A percentile compares a stretch with the other conserved stretches of the same genome.
Evolutionary conservation across 2,888 invertebrate genomes (phyloP).

Genomic region (Zaprionus obscuricornis): DNA sequence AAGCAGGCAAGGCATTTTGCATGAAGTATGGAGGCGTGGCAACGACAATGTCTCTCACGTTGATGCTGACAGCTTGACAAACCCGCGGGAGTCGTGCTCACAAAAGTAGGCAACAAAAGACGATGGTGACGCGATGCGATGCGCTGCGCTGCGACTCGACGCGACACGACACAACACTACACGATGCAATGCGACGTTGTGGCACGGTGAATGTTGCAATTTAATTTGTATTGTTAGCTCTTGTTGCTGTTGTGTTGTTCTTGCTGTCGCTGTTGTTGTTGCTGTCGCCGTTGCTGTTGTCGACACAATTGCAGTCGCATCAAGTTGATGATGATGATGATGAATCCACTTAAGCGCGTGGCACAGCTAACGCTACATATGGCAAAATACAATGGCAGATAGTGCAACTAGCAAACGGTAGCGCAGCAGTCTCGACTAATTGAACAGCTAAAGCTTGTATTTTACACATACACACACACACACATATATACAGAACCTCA

Average conservation of each 20-base stretch:
- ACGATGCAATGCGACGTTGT: slow-evolving; percentile 27
- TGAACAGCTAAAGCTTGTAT: slow-evolving; percentile 60
- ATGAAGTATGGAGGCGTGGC: slow-evolving; percentile 15
- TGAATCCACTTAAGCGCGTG: slow-evolving; percentile 70
- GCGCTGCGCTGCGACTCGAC: too few relatives aligned
- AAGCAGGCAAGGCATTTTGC: too few relatives aligned
- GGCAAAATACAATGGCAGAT: slow-evolving; percentile 6
- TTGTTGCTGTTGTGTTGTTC: slow-evolving; percentile 33
- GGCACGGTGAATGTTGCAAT: slow-evolving; percentile 71
- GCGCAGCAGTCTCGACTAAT: slow-evolving; percentile 57
- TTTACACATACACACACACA: slow-evolving; percentile 15
- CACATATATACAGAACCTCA: not conserved
- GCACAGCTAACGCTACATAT: slow-evolving; percentile 19
- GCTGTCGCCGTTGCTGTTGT: slow-evolving; percentile 38
- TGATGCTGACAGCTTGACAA: slow-evolving; percentile 67
- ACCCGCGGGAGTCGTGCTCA: slow-evolving; percentile 39
- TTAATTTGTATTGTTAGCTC: slow-evolving; percentile 73
- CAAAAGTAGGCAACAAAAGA: slow-evolving; percentile 74
- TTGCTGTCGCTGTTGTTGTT: slow-evolving; percentile 7
- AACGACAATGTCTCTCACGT: slow-evolving; percentile 20
- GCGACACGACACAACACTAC: too few relatives aligned
- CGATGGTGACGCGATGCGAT: slow-evolving; percentile 35
- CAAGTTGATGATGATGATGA: slow-evolving; percentile 56
- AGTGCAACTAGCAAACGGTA: slow-evolving; percentile 1
- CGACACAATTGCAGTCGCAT: slow-evolving; percentile 62